Conservation (phyloP, 1,140 invertebrate genomes). For the Drosophila bifasciata region DNA sequence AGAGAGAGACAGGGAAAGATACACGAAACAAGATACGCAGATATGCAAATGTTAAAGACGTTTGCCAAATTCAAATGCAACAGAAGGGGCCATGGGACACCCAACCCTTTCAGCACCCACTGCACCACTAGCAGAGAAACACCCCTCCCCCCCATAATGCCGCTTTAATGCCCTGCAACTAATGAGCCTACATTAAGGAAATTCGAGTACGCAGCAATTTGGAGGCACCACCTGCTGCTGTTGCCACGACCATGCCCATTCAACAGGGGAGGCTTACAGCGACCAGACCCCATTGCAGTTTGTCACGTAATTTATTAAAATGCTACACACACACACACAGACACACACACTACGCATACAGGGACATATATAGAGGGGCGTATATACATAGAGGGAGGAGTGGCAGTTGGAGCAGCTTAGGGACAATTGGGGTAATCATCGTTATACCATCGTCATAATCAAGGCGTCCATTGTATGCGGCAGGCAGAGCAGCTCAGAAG, state of each 20-base stretch:
- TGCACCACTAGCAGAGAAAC: constrained; percentile 4
- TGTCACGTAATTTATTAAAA: constrained; percentile 83
- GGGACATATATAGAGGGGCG: neutral
- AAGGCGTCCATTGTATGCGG: constrained; percentile 68
- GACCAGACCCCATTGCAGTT: constrained; percentile 66
- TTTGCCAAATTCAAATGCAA: constrained; percentile 58
- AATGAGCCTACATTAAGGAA: constrained; percentile 80
- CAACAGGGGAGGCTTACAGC: constrained; percentile 4
- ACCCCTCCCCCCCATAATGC: constrained; percentile 55
- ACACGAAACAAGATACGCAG: constrained; percentile 42
- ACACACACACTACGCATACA: constrained; percentile 11
- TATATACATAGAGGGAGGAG: neutral
- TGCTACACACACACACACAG: constrained; percentile 55
- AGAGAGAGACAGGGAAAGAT: neutral
- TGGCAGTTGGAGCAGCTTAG: constrained; percentile 29
- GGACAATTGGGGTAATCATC: constrained; percentile 80
- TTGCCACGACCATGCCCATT: neutral
- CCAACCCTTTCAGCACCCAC: constrained; percentile 14
- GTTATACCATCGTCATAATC: constrained; percentile 77
- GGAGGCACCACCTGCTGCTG: constrained; percentile 62
- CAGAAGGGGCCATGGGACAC: constrained; percentile 31
- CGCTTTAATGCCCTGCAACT: constrained; percentile 73
- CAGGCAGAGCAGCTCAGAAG: constrained; percentile 54
- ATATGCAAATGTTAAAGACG: constrained; percentile 75
- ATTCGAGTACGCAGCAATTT: constrained; percentile 62